Percentiles rank a stretch among this genome's conserved stretches.
Evolutionary conservation across 92 coral and sea anemone genomes (phyloP).

Genomic region (Zoanthus sociatus): DNA sequence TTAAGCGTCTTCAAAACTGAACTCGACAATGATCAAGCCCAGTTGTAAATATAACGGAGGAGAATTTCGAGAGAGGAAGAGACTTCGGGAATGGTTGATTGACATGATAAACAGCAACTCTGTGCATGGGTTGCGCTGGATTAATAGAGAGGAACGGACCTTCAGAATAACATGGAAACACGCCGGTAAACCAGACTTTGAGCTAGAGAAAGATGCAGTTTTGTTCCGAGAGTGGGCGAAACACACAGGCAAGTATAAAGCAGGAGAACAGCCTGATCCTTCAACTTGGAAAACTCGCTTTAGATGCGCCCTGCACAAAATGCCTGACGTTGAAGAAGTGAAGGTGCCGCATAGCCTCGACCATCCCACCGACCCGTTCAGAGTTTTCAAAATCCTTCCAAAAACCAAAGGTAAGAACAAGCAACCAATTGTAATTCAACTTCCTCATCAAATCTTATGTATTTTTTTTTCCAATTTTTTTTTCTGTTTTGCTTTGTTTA

Average conservation of each 20-base stretch:
- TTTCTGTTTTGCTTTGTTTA: neutral
- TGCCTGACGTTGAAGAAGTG: constrained; percentile 95
- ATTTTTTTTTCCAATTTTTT: neutral
- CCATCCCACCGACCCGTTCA: constrained; percentile 82
- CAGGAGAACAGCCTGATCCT: constrained; percentile 94
- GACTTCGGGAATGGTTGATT: constrained; percentile 93
- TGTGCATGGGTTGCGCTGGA: constrained; percentile 85
- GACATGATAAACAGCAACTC: constrained; percentile 77
- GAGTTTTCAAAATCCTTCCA: constrained; percentile 86
- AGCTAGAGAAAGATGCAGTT: constrained; percentile 90
- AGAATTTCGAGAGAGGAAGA: constrained; percentile 68
- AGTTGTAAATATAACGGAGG: constrained; percentile 3
- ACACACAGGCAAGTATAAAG: constrained; percentile 92
- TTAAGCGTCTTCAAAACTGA: neutral
- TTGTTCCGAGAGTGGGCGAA: constrained; percentile 96
- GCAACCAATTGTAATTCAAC: neutral
- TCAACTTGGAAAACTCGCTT: constrained; percentile 98
- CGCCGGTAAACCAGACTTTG: constrained; percentile 98
- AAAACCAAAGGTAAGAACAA: constrained; percentile 54
- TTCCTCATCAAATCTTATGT: neutral
- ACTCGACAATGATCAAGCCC: constrained; percentile 20
- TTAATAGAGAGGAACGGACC: constrained; percentile 68
- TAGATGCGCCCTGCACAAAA: constrained; percentile 94
- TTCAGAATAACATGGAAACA: constrained; percentile 97
- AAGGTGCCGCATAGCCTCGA: constrained; percentile 86